These are phyloP conservation scores for Sorex maritimensis DNA, from an alignment of 2,797 vertebrate species.

Conservation along the genomic window DNA sequence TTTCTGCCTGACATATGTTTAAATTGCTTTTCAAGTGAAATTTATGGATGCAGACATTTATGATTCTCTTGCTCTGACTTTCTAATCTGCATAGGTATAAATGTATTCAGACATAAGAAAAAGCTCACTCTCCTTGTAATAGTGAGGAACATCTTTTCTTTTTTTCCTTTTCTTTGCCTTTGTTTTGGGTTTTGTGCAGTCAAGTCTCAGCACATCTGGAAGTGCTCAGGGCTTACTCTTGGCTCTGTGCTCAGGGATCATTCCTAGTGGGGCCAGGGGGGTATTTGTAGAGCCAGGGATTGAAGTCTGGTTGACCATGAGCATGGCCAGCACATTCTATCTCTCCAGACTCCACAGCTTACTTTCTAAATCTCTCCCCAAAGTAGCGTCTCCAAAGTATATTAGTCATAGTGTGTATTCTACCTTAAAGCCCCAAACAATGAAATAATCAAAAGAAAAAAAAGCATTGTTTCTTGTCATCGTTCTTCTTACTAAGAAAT, in stretches of 20 bases:
- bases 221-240: too few species aligned
- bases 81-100: not conserved
- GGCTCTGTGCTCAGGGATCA: too few species aligned
- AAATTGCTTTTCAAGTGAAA: slow-evolving; percentile 38
- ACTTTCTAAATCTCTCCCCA: slow-evolving; percentile 29
- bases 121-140: not conserved
- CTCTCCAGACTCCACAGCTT: too few species aligned
- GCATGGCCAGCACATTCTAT: too few species aligned
- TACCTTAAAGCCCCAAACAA: not conserved
- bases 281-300: too few species aligned
- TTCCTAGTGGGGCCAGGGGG: too few species aligned
- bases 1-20: slow-evolving; percentile 15
- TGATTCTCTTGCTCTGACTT: slow-evolving; percentile 8
- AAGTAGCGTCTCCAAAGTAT: not conserved
- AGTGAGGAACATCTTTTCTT: not conserved
- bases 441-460: slow-evolving; percentile 20
- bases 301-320: too few species aligned
- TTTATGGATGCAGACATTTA: not conserved
- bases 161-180: not conserved
- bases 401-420: not conserved
- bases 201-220: too few species aligned
- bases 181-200: too few species aligned
- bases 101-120: not conserved
- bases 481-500: not conserved
- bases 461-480: not conserved